These are phyloP conservation scores for Falco concolor DNA, from an alignment of 2,797 vertebrate genomes.

Conservation along the genomic window DNA sequence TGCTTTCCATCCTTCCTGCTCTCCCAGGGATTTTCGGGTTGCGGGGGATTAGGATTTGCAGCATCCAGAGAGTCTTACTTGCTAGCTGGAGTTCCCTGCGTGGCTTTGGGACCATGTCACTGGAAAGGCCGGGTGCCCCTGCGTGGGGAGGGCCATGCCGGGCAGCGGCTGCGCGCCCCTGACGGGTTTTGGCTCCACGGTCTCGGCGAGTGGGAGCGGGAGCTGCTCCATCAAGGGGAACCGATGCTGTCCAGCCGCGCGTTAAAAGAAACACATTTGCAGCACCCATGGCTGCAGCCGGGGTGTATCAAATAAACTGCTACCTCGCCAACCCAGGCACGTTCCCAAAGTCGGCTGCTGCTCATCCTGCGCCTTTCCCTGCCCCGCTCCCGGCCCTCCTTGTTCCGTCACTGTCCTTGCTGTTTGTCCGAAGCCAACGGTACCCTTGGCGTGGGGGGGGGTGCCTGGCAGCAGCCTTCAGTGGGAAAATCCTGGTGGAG, in stretches of 20 bases:
- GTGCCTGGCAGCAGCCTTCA: not conserved
- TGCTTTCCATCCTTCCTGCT: not conserved
- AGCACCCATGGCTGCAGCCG: not conserved
- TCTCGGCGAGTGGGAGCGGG: not conserved
- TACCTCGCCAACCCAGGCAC: not conserved
- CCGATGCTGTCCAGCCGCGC: rapidly evolving
- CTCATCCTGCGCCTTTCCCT: not conserved
- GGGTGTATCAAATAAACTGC: not conserved
- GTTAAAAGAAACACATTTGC: not conserved
- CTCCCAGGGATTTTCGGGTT: not conserved
- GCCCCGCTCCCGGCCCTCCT: not conserved
- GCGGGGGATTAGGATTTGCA: not conserved
- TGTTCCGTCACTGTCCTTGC: not conserved
- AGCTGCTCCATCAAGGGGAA: not conserved
- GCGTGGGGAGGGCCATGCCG: not conserved
- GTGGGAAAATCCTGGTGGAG: too few species aligned
- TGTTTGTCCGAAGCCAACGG: not conserved
- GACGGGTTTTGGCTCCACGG: not conserved
- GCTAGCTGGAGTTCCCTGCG: not conserved
- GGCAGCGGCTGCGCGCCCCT: not conserved
- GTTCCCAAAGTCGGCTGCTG: not conserved
- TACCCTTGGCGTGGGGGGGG: rapidly evolving
- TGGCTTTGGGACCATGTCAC: not conserved
- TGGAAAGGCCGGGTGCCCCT: not conserved
- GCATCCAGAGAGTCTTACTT: not conserved